Evolutionary conservation across 2,888 invertebrate species (phyloP), one percentile per base, ranked within the genome.

Genomic region (Cylindroiulus punctatus): DNA sequence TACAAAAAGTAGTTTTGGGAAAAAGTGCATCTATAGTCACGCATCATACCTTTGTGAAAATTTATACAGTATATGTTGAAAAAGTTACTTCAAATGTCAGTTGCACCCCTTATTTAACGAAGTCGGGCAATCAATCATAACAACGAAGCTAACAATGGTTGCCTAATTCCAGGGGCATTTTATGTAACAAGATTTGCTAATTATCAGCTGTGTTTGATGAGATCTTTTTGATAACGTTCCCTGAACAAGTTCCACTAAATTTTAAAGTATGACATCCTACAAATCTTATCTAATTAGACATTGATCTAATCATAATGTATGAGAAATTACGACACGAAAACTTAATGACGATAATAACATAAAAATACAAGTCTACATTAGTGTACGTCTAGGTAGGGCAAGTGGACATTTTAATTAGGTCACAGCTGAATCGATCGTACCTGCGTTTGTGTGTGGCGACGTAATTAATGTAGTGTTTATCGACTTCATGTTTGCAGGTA

Each of bases 361-460:
- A 40, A 52, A n/a, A 19, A 17, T 47, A 40, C 40, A 57, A 2
- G 57, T 57, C 57, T 22, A 22, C 22, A 22, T 22, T 57, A 57
- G 7, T 3, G 57, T 22, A 57, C 57, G 4, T 22, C 57, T 22
- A 1, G 22, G 57, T 22, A 1, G 22, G 57, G 7, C 57, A 22
- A 57, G 57, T 57, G 57, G 57, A 22, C 57, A 57, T 57, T 57
- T 22, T 57, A 57, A 57, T 57, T 4, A 22, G 57, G 57, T 57
- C 57, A 57, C 17, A 57, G 22, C 22, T 57, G 10, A 57, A 57
- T 57, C 57, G 57, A 57, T 57, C 22, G 22, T 22, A 8, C 57
- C n/a, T 57, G n/a, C n/a, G n/a, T n/a, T 57, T 57, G 22, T 57
- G 36, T 44, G 22, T 2, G 0, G 22, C 57, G 8, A 57, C 22